Evolutionary conservation across 1,140 invertebrate genomes (phyloP), one percentile per base, ranked within the genome.

Genomic region (Planococcus citri): DNA sequence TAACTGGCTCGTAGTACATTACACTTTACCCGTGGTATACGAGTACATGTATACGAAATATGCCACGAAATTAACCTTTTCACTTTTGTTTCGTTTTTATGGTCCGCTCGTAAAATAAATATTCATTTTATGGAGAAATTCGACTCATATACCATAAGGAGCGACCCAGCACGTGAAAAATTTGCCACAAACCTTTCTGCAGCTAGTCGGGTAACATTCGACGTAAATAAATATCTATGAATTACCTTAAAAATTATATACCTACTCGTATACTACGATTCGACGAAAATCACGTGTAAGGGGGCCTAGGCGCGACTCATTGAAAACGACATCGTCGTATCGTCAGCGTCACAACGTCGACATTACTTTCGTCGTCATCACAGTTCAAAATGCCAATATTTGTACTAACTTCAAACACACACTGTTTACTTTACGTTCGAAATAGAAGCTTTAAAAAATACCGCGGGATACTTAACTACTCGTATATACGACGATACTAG

Each of bases 391-490:
- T 3, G 41, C 41, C 41, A 51, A 51, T 51, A 51, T 51, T 51
- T 51, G 41, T 20, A 9, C n/a, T 3, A 51, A 51, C 41, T 51
- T 20, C 12, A 14, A 51, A 51, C 6, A 6, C n/a, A 20, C 6
- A 20, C n/a, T 51, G 10, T 20, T 51, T 51, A 17, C 41, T 14
- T 14, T 51, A 51, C 41, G 10, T 51, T 51, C 6, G 41, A 51
- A 51, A 51, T 51, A 51, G n/a, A 51, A 51, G 41, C 41, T 51
- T 51, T 51, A 51, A 51, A 51, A 51, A 51, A 51, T 51, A 51
- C 41, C 2, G 12, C n/a, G n/a, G 41, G 41, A 51, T 20, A 51
- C 41, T 51, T n/a, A n/a, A 51, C 41, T 51, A 51, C 3, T 4
- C 3, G 33, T 37, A 37, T 37, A 37, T 8, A 14, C 33, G 33